A percentile compares a stretch with the other conserved stretches of the same genome.
phyloP scores from a whole-genome alignment of 2,888 invertebrate species.

The Drosophila anceps region DNA sequence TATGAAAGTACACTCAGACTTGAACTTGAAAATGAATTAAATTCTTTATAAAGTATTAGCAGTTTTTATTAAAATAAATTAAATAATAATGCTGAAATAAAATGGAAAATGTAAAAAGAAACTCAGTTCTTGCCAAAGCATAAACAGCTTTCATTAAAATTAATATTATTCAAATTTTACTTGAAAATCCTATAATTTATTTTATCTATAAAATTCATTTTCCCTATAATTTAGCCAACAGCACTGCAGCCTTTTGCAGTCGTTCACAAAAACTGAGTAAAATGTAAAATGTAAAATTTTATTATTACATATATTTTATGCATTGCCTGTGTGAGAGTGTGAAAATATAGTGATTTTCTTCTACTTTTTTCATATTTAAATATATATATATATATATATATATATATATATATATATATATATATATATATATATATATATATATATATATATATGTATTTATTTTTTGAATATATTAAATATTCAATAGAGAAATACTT shows the following conservation, averaged over 20 bases:
- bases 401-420: slow-evolving; percentile 4
- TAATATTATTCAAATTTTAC: neutral
- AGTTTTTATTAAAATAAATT: no score
- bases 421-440: slow-evolving; percentile 6
- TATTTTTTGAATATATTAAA: slow-evolving; percentile 32
- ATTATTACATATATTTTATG: slow-evolving; percentile 17
- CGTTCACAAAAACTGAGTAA: neutral
- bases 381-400: neutral
- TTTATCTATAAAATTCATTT: neutral
- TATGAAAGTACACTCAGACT: no score
- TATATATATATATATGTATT: slow-evolving; percentile 1
- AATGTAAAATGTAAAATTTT: slow-evolving; percentile 18
- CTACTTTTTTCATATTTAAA: slow-evolving; percentile 10
- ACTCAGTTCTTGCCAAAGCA: no score
- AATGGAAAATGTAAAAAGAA: no score
- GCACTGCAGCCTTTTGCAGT: neutral
- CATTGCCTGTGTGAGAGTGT: slow-evolving; percentile 11
- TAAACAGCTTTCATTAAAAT: no score
- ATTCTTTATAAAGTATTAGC: no score
- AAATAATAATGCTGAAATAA: no score
- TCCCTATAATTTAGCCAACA: neutral
- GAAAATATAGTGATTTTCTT: slow-evolving; percentile 56
- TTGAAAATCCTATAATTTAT: neutral
- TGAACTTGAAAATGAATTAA: no score
- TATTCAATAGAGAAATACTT: slow-evolving; percentile 10